These are phyloP conservation scores for Drosophila orena DNA, from an alignment of 1,140 invertebrate genomes.

Conservation along the genomic window DNA sequence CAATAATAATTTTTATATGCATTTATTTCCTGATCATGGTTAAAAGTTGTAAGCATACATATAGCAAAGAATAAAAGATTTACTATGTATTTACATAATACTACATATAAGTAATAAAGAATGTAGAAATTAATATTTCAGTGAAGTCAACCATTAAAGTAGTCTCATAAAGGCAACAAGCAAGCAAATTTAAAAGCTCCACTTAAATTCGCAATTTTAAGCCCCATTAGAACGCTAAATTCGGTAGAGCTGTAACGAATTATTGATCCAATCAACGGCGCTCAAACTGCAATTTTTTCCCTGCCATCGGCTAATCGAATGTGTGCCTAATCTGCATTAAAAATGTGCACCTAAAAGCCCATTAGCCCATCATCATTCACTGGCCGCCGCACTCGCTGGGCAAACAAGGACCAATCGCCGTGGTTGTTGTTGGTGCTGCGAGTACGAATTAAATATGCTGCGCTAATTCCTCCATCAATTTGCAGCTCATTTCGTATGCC, in stretches of 20 bases:
- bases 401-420: constrained; percentile 30
- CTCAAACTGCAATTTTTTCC: background rate
- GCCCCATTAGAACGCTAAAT: no score
- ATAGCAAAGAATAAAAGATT: no score
- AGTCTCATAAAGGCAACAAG: no score
- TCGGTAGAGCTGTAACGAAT: background rate
- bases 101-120: no score
- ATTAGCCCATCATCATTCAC: constrained; percentile 38
- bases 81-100: no score
- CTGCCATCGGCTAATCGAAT: constrained; percentile 19
- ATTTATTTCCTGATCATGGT: no score
- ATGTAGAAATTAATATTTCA: no score
- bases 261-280: constrained; percentile 1
- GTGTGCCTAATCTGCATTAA: constrained; percentile 41
- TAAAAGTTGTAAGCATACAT: no score
- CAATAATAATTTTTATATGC: no score
- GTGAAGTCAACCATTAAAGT: no score
- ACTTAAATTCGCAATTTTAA: no score
- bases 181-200: background rate
- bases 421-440: constrained; percentile 24
- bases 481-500: constrained; percentile 83
- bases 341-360: constrained; percentile 51
- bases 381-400: constrained; percentile 22
- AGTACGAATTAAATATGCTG: constrained; percentile 75
- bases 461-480: constrained; percentile 82